Evolutionary conservation across 2,888 invertebrate genomes (phyloP), one percentile per base, ranked within the genome.

Genomic region (Amblyjoppa fuscipennis): DNA sequence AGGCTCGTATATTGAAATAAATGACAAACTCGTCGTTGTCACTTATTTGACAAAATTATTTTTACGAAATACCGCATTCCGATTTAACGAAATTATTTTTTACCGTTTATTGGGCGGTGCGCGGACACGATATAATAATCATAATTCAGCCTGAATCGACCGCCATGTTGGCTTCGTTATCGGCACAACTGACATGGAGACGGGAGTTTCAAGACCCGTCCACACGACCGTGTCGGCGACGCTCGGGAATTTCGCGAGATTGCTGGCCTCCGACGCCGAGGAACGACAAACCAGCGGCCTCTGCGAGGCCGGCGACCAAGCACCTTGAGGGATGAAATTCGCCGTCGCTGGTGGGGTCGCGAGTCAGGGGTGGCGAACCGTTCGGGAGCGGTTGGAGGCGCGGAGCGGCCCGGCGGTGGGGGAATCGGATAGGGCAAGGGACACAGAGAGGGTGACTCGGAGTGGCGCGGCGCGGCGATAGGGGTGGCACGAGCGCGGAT

Each of bases 401-500:
- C 28, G 45, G 64, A 38, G 49, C 20, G 51, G 41, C 49, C 61
- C 59, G 41, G 25, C 7, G 45, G 79, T 73, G 80, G 79, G 77
- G 69, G 71, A 83, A 64, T 25, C 49, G 82, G 87, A 69, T 49
- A 53, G 80, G 68, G 79, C 53, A 45, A 45, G 45, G 45, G 71
- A 80, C 84, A 79, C 85, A 25, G 70, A 75, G 81, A 70, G 87
- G 51, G 82, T 64, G 69, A 61, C 51, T 76, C 64, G 49, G 56
- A 70, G 49, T 56, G 64, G 75, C 59, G 81, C 77, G 76, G 77
- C 51, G 77, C 81, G 64, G 69, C 76, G 84, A 87, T 83, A 87
- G 87, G 85, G 87, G 88, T 88, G 82, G 74, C 83, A 86, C 75
- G 83, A 87, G 84, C 87, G 86, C 87, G 87, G 87, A 87, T 83